phyloP scores from a whole-genome alignment of 2,113 vertebrate genomes.

The Eurystomus gularis region DNA sequence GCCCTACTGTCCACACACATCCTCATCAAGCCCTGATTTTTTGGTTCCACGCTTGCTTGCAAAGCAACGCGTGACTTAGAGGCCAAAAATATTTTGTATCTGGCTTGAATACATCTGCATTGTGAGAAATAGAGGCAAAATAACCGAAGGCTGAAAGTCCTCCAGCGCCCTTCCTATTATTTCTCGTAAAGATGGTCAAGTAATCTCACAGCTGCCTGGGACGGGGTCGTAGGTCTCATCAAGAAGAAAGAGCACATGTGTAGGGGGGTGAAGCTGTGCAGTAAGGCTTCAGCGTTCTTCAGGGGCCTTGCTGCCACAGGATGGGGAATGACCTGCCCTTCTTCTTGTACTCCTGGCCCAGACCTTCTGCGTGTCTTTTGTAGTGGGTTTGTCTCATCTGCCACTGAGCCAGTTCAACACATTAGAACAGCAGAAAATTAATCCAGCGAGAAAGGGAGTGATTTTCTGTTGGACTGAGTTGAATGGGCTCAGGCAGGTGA shows the following conservation, averaged over 20 bases:
- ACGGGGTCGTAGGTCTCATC: fast-evolving
- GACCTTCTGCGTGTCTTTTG: neutral
- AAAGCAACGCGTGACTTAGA: neutral
- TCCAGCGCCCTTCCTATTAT: neutral
- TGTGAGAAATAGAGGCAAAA: neutral
- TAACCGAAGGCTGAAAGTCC: neutral
- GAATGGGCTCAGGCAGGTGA: neutral
- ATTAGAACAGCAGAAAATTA: neutral
- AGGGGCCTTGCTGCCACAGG: neutral
- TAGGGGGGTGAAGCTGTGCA: neutral
- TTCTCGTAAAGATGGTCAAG: neutral
- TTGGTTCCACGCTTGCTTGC: neutral
- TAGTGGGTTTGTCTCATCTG: neutral
- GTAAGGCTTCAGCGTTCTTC: neutral
- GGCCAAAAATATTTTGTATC: neutral
- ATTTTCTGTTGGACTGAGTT: neutral
- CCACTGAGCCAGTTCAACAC: neutral
- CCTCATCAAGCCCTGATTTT: neutral
- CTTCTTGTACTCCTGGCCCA: neutral
- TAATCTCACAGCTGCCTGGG: neutral
- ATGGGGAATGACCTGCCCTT: neutral
- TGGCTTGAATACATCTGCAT: neutral
- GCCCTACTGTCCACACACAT: too few species aligned
- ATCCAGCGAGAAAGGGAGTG: neutral
- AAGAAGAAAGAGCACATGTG: fast-evolving